Evolutionary conservation across 2,888 invertebrate species (phyloP), one percentile per base, ranked within the genome.

Genomic region (Sphaeridia pumilis): DNA sequence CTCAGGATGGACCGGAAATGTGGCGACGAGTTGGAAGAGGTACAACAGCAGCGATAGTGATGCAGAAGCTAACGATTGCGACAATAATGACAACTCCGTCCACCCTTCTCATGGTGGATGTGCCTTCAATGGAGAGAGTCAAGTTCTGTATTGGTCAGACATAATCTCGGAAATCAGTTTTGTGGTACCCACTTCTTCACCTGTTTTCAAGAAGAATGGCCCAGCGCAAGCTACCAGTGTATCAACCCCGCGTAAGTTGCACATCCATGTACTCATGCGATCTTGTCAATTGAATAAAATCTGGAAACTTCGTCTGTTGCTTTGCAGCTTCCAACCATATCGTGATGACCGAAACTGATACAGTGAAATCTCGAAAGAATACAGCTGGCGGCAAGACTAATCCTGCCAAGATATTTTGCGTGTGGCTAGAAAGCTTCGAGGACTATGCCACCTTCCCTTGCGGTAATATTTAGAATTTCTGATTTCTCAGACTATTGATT

Each of bases 351-450:
- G 31, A 31, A 10, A 31, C 31, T 7, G 31, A 31, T 38, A 17
- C 38, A 25, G 17, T 46, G 21, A 47, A 7, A 26, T 47, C 55
- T 26, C 49, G 54, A 48, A 57, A 58, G 45, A 63, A 58, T 36
- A 44, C 52, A 27, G 35, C 55, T 21, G 52, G 56, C 45, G 62
- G 58, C 34, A 63, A 63, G 43, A 47, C 59, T 25, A 58, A 57
- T 50, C 77, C 79, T 52, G 78, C 84, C 1, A 87, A 87, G 71
- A 86, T 90, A 56, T 81, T 94, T 70, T 81, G 97, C 2, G 85
- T 94, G 35, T 98, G 97, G 97, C 71, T 97, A 52, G 97, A 98
- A 70, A 89, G 89, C 68, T 86, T 84, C 64, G 95, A 98, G 69
- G 97, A 98, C 73, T 81, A 85, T 70, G 76, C 83, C 21, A 82